Base-by-base conservation (phyloP, 2,113 vertebrate genomes). In the Catharus fuscescens region DNA sequence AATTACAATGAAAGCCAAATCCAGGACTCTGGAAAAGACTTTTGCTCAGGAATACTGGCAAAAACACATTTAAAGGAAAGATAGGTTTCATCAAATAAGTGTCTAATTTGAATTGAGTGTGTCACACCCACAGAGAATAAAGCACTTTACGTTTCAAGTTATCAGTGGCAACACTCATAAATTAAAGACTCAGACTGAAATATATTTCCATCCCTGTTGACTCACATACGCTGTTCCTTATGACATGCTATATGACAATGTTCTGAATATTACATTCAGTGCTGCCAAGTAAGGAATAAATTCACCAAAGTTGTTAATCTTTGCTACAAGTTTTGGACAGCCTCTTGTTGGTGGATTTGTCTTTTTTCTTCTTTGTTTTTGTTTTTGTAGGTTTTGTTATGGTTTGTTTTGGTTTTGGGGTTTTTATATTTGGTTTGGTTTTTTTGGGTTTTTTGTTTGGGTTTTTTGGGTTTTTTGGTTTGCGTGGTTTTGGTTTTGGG, bases 211-310 rank as follows among this genome's bases (percentile, higher is more conserved):
- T 44, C 32, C 61, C 45, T 54, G 28, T 57, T 92, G 80, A 74
- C 61, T 79, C 69, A 86, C 0, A 0, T 86, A 57, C 3, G 1
- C 65, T 67, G 7, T 32, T 86, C 40, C 72, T 67, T 80, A 45
- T 34, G 88, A 86, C 52, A 85, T 54, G 38, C 60, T 94, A 88
- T 83, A 83, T 56, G 90, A 67, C 60, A 78, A 18, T 61, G 38
- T 70, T 93, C 72, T 83, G 69, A 90, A 71, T 80, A 84, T 56
- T 80, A 53, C 31, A 73, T 70, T 86, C 52, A 19, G 14, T 78
- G 19, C 47, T 90, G 79, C 67, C 88, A 94, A 80, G 52, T 48
- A 86, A 91, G 72, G 53, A 94, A 94, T 83, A 90, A 80, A 93
- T 90, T 86, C 56, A 79, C 29, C 20, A 36, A 74, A 62, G 44